Conservation (phyloP, 1,140 invertebrate genomes). For the Panulirus ornatus region DNA sequence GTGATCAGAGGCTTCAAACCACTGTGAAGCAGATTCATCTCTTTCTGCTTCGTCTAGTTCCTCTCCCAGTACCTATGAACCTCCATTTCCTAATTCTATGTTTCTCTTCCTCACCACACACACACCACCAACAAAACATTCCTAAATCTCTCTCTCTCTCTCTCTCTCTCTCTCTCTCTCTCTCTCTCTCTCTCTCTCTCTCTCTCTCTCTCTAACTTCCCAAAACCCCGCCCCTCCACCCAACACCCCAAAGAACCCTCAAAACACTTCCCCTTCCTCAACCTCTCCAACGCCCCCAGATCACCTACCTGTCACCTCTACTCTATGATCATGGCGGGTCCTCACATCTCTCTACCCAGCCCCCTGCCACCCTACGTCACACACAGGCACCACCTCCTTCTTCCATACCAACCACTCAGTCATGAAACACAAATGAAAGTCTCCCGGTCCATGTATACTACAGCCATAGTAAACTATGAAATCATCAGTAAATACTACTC, state of each 20-base stretch:
- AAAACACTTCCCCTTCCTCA: not conserved
- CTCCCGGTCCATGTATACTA: too few relatives aligned
- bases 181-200: constrained; percentile 29
- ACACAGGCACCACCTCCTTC: constrained; percentile 22
- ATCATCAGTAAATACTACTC: too few relatives aligned
- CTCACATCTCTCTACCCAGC: constrained; percentile 9
- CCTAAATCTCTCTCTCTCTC: too few relatives aligned
- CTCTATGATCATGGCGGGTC: not conserved
- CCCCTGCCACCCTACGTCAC: constrained; percentile 26
- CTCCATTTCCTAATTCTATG: not conserved
- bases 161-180: too few relatives aligned
- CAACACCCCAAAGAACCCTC: not conserved
- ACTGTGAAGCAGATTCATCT: too few relatives aligned
- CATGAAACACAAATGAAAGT: too few relatives aligned
- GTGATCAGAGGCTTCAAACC: too few relatives aligned
- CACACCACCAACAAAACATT: too few relatives aligned
- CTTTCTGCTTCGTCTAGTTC: too few relatives aligned
- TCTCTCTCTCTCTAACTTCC: not conserved
- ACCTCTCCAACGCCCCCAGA: not conserved
- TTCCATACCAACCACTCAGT: too few relatives aligned
- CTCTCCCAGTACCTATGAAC: not conserved
- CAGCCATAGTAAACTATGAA: too few relatives aligned
- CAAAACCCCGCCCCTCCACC: not conserved
- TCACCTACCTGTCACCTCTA: not conserved
- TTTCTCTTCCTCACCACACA: not conserved